Percentiles rank a stretch among this genome's conserved stretches.
phyloP scores from a whole-genome alignment of 2,113 vertebrate species.

The Dromaius novaehollandiae region DNA sequence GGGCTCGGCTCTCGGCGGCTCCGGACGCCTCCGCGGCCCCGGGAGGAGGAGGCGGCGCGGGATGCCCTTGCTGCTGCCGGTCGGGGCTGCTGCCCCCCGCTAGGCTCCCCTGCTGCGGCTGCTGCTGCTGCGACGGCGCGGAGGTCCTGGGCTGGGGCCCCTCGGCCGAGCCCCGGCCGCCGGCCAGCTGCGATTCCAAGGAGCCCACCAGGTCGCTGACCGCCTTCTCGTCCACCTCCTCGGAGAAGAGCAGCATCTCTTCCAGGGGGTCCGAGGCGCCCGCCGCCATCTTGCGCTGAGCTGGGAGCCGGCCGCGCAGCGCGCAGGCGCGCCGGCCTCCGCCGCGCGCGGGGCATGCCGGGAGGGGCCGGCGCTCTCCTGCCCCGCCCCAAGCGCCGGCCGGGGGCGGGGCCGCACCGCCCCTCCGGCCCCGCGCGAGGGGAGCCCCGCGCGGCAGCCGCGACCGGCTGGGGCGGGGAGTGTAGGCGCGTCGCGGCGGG shows the following conservation, averaged over 20 bases:
- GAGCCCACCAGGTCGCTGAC: constrained; percentile 88
- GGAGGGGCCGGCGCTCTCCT: constrained; percentile 58
- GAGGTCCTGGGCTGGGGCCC: constrained; percentile 71
- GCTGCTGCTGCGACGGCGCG: constrained; percentile 69
- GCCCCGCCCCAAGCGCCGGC: not conserved
- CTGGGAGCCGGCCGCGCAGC: constrained; percentile 76
- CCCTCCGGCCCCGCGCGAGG: no score
- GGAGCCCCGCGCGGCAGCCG: no score
- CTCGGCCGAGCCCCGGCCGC: constrained; percentile 66
- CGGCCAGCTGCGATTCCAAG: constrained; percentile 84
- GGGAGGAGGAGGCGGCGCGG: constrained; percentile 62
- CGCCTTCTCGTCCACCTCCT: constrained; percentile 88
- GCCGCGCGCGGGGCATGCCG: constrained; percentile 79
- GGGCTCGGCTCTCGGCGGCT: constrained; percentile 29
- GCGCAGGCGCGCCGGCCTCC: constrained; percentile 77
- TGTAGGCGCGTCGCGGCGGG: no score
- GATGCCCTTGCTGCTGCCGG: constrained; percentile 78
- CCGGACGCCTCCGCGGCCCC: not conserved
- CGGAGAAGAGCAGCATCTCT: constrained; percentile 88
- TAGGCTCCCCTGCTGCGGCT: constrained; percentile 3
- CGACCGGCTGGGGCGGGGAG: no score
- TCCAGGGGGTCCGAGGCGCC: constrained; percentile 87
- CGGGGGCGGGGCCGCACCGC: not conserved
- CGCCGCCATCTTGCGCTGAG: constrained; percentile 84
- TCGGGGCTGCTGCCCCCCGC: constrained; percentile 71